Evolutionary conservation across 92 coral and sea anemone species (phyloP).

Genomic region (Epizoanthus stellaris): DNA sequence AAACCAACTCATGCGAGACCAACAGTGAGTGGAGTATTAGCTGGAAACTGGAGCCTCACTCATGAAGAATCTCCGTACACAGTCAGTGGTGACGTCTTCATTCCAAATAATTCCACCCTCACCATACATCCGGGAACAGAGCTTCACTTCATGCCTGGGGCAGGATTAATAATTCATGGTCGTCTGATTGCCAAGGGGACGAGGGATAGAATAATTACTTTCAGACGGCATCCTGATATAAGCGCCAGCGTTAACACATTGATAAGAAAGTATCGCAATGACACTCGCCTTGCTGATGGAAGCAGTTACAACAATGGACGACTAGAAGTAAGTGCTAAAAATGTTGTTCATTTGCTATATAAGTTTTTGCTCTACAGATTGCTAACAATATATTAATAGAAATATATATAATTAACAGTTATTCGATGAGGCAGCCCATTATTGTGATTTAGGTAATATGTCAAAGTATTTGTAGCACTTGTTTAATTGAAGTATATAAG

Average conservation of each 20-base stretch:
- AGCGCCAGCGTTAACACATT: not conserved
- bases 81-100: not conserved
- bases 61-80: not conserved
- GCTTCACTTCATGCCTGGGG: not conserved
- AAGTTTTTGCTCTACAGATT: no score
- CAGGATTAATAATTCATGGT: not conserved
- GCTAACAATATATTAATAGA: no score
- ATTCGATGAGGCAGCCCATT: no score
- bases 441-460: no score
- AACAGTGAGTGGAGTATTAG: not conserved
- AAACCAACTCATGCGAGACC: not conserved
- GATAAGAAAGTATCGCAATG: not conserved
- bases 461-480: no score
- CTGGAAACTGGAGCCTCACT: not conserved
- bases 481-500: no score
- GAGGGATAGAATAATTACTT: not conserved
- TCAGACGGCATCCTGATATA: not conserved
- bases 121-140: not conserved
- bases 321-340: no score
- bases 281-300: not conserved
- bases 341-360: no score
- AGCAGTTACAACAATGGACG: not conserved
- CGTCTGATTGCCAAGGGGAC: constrained; percentile 6
- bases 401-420: no score
- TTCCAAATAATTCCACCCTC: not conserved